These are phyloP conservation scores for Vulpes vulpes DNA, from an alignment of 2,113 vertebrate genomes.

Conservation along the genomic window DNA sequence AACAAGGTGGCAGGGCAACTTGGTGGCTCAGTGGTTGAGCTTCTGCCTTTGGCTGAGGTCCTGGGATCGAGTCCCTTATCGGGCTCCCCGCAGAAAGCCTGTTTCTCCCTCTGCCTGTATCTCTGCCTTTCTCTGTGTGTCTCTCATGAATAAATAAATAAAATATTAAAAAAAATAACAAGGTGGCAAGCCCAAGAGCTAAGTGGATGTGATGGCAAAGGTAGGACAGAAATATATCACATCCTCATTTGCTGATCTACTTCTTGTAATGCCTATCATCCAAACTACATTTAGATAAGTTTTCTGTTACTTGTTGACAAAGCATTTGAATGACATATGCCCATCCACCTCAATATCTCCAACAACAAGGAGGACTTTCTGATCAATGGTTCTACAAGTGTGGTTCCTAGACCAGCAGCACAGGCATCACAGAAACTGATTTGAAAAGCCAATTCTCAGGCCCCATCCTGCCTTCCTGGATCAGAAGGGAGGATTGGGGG, in stretches of 20 bases:
- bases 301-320: background rate
- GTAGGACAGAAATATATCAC: background rate
- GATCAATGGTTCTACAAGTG: background rate
- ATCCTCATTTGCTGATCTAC: background rate
- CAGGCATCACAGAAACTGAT: background rate
- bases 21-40: no score
- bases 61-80: no score
- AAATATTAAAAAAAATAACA: background rate
- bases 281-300: background rate
- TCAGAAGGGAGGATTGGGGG: background rate
- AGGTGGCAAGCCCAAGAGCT: background rate
- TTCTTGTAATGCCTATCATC: background rate
- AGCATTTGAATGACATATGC: no score
- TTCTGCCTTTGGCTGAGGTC: no score
- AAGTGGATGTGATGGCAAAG: no score
- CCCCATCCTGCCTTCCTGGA: background rate
- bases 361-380: background rate
- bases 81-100: no score
- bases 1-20: background rate
- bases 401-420: background rate
- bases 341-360: background rate
- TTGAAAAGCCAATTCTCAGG: background rate
- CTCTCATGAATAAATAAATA: no score
- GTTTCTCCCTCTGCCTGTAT: no score
- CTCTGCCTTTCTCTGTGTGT: no score